Evolutionary conservation across 2,888 invertebrate species (phyloP), one percentile per base, ranked within the genome.

Genomic region (Calameuta pallipes): DNA sequence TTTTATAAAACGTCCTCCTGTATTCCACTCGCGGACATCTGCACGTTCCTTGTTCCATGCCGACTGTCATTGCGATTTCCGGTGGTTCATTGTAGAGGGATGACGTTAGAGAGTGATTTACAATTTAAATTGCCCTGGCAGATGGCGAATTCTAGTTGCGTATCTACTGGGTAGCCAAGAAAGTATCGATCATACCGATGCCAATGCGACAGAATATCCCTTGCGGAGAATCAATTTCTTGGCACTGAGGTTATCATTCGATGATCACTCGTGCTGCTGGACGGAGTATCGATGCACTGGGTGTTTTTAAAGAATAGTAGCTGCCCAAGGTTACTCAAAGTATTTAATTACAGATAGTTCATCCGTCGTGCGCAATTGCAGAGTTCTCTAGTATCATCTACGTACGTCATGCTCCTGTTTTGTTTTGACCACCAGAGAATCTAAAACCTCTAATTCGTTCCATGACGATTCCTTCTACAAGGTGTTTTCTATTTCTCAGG

Each of bases 61-160:
- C 23, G 41, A 56, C 23, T 71, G 71, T 30, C 71, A 56, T 31
- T 15, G 23, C 71, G 31, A 11, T 71, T 71, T 71, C 71, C 71
- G 71, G 71, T 15, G 71, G 33, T 15, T 31, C 41, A 15, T 71
- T 71, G 71, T 31, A 31, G 31, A 31, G 71, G 71, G 13, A 71
- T 71, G 71, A 71, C 71, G 71, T 31, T 33, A 2, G 71, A 69
- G 11, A 34, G 31, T 33, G 71, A 71, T 71, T 71, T 71, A 30
- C 30, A 71, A 71, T 71, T 71, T 71, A 71, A 71, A 71, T 31
- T 33, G 37, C 74, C 35, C 31, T 36, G 77, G 69, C 76, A 69
- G 74, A 78, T 76, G 80, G 78, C 75, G 75, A 78, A 80, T 76
- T 78, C 76, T 75, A 76, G 78, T 76, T 78, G 80, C 76, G 76